Conservation (phyloP, 1,140 invertebrate species). For the Drosophila virilis region DNA sequence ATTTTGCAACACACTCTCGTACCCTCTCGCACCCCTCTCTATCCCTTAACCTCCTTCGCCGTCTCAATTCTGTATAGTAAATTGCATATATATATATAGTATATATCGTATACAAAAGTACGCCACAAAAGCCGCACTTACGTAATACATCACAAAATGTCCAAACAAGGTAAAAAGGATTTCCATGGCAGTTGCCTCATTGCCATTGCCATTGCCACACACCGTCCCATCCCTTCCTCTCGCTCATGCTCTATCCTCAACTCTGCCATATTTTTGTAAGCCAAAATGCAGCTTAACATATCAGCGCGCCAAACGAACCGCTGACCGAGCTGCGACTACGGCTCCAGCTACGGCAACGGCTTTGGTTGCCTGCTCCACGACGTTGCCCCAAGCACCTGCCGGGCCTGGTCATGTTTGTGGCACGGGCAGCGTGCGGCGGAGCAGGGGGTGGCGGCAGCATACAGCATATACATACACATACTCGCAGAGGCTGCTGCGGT, state of each 20-base stretch:
- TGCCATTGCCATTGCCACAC: slow-evolving; percentile 39
- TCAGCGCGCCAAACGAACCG: slow-evolving; percentile 64
- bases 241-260: not conserved
- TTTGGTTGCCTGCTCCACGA: slow-evolving; percentile 30
- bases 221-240: not conserved
- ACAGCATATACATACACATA: slow-evolving; percentile 36
- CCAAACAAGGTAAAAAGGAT: slow-evolving; percentile 79
- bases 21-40: too few relatives aligned
- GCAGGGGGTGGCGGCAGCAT: not conserved
- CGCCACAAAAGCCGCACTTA: slow-evolving; percentile 78
- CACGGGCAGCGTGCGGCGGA: not conserved
- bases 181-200: slow-evolving; percentile 55
- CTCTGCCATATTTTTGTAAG: slow-evolving; percentile 76
- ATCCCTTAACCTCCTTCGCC: too few relatives aligned
- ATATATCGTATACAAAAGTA: slow-evolving; percentile 34
- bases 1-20: slow-evolving; percentile 51
- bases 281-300: slow-evolving; percentile 81
- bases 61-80: slow-evolving; percentile 38
- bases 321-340: slow-evolving; percentile 58
- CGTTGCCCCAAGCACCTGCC: slow-evolving; percentile 60
- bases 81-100: slow-evolving; percentile 29
- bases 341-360: slow-evolving; percentile 15
- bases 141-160: slow-evolving; percentile 81
- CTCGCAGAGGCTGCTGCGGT: slow-evolving; percentile 70
- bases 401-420: not conserved